Evolutionary conservation across 2,888 invertebrate species (phyloP).

Genomic region (Eupsilia transversa): DNA sequence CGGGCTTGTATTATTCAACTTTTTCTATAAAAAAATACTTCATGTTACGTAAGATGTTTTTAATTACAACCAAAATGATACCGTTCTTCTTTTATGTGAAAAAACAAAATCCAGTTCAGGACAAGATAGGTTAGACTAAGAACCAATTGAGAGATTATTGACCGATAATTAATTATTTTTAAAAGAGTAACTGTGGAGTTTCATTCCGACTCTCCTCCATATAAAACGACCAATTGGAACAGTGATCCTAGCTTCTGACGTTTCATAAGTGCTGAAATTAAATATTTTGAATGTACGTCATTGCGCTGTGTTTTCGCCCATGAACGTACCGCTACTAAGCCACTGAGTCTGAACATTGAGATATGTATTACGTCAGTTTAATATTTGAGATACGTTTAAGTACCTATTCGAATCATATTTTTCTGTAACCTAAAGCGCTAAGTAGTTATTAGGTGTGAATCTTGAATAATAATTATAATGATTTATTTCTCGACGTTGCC

Average conservation of each 20-base stretch:
- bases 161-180: too few relatives aligned
- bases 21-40: neutral
- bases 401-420: constrained; percentile 32
- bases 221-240: too few relatives aligned
- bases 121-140: neutral
- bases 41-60: neutral
- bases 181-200: too few relatives aligned
- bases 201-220: too few relatives aligned
- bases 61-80: neutral
- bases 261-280: too few relatives aligned
- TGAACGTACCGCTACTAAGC: neutral
- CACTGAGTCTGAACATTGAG: neutral
- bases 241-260: too few relatives aligned
- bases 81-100: neutral
- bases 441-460: constrained; percentile 55
- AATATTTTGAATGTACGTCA: too few relatives aligned
- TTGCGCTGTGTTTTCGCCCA: neutral
- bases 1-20: too few relatives aligned
- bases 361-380: constrained; percentile 11
- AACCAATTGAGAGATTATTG: neutral
- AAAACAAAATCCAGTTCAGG: neutral
- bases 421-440: constrained; percentile 22
- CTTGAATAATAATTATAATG: constrained; percentile 46
- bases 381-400: neutral
- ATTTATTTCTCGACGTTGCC: constrained; percentile 43